phyloP scores from a whole-genome alignment of 1,140 invertebrate genomes.

The Meloidogyne hapla region DNA sequence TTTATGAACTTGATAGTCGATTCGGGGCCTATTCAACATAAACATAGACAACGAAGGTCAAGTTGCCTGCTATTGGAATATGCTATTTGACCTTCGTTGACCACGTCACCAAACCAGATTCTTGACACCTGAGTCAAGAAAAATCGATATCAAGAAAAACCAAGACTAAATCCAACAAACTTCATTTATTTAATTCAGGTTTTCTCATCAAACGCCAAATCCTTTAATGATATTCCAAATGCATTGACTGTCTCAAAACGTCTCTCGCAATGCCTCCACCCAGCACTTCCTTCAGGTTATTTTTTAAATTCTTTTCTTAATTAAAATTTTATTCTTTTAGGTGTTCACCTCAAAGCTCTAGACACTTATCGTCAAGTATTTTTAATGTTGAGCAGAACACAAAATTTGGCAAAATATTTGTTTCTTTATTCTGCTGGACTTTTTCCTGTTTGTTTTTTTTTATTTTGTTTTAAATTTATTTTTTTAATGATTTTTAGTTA shows the following conservation, averaged over 20 bases:
- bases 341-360: conserved; percentile 86
- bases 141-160: no score
- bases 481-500: conserved; percentile 64
- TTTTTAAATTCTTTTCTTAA: conserved; percentile 3
- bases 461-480: background rate
- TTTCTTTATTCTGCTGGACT: conserved; percentile 70
- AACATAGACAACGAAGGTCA: no score
- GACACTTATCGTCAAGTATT: conserved; percentile 92
- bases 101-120: no score
- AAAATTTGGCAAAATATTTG: conserved; percentile 74
- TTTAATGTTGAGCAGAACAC: conserved; percentile 80
- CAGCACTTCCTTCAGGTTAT: conserved; percentile 76
- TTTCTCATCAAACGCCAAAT: conserved; percentile 73
- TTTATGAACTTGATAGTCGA: no score
- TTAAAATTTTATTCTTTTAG: conserved; percentile 30
- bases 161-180: background rate
- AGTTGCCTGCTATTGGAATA: no score
- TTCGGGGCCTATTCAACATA: no score
- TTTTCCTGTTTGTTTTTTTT: conserved; percentile 73
- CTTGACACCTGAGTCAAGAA: no score
- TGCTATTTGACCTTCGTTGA: no score
- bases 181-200: conserved; percentile 69
- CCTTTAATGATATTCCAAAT: conserved; percentile 76
- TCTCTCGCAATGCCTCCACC: conserved; percentile 90
- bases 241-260: conserved; percentile 86